Percentiles rank a stretch among this genome's conserved stretches.
Conservation (phyloP, 2,113 vertebrate genomes). For the Probosciger aterrimus region DNA sequence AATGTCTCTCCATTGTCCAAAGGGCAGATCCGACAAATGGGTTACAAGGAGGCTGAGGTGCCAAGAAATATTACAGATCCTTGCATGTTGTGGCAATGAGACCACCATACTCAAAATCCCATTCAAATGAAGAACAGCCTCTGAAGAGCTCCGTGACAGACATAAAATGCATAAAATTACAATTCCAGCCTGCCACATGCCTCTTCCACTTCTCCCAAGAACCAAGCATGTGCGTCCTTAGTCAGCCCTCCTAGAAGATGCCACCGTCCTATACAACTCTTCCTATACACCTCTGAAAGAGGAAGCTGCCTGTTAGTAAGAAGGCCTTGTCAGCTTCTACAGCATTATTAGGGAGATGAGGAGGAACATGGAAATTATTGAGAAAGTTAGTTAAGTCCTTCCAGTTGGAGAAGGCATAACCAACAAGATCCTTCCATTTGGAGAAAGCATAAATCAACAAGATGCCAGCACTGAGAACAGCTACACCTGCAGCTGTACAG, state of each 20-base stretch:
- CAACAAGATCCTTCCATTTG: not conserved
- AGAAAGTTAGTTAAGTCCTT: not conserved
- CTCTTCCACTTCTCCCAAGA: not conserved
- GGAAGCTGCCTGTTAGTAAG: not conserved
- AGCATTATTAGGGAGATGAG: not conserved
- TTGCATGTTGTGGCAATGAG: not conserved
- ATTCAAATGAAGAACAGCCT: not conserved
- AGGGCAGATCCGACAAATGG: not conserved
- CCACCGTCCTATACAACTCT: not conserved
- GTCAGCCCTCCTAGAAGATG: not conserved
- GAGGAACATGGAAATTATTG: not conserved
- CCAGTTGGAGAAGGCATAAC: not conserved
- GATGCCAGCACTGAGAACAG: not conserved
- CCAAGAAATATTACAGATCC: not conserved
- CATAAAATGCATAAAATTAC: not conserved
- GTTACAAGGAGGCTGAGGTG: not conserved
- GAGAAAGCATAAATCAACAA: not conserved
- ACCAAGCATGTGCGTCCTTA: not conserved
- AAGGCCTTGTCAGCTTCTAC: not conserved
- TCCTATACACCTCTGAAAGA: not conserved
- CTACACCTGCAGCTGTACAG: not conserved
- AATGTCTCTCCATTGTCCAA: not conserved
- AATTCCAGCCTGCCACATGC: not conserved
- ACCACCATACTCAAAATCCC: not conserved
- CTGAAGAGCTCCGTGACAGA: not conserved